A percentile compares a stretch with the other conserved stretches of the same genome.
phyloP scores from a whole-genome alignment of 2,113 vertebrate species.

The Mola mola region DNA sequence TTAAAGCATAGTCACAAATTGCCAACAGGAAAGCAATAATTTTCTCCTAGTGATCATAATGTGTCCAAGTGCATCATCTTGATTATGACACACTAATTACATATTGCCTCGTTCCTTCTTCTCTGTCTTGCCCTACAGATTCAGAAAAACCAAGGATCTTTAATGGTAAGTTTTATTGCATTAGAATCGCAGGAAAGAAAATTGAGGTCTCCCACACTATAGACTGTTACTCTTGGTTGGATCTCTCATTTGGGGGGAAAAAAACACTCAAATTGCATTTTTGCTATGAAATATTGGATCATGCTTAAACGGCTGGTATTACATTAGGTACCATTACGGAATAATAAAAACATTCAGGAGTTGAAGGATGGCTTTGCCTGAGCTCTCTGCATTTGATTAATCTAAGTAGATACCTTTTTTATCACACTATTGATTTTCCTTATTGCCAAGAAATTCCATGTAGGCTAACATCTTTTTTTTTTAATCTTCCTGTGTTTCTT shows the following conservation, averaged over 20 bases:
- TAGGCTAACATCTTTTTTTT: conserved; percentile 80
- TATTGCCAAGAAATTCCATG: conserved; percentile 93
- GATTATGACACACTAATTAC: conserved; percentile 99
- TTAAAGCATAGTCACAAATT: conserved; percentile 99
- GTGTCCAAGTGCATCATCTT: conserved; percentile 99
- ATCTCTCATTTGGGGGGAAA: conserved; percentile 92
- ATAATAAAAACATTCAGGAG: conserved; percentile 92
- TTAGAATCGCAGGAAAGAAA: conserved; percentile 69
- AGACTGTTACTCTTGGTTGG: conserved; percentile 90
- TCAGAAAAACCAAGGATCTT: conserved; percentile 99
- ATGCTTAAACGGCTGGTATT: conserved; percentile 96
- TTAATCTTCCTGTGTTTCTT: conserved; percentile 46
- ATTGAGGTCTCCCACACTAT: conserved; percentile 80
- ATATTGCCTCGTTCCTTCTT: conserved; percentile 87
- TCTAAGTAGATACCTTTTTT: conserved; percentile 90
- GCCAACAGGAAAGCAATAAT: conserved; percentile 99
- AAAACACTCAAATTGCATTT: conserved; percentile 93
- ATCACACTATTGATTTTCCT: conserved; percentile 96
- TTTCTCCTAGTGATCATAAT: conserved; percentile 99
- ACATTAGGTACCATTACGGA: conserved; percentile 95
- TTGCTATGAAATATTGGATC: conserved; percentile 88
- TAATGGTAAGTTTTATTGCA: conserved; percentile 98
- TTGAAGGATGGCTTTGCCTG: conserved; percentile 86
- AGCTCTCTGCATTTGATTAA: conserved; percentile 97
- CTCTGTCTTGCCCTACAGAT: conserved; percentile 87